Evolutionary conservation across 92 coral and sea anemone species (phyloP), one percentile per base, ranked within the genome.

Genomic region (Phymanthus crucifer): DNA sequence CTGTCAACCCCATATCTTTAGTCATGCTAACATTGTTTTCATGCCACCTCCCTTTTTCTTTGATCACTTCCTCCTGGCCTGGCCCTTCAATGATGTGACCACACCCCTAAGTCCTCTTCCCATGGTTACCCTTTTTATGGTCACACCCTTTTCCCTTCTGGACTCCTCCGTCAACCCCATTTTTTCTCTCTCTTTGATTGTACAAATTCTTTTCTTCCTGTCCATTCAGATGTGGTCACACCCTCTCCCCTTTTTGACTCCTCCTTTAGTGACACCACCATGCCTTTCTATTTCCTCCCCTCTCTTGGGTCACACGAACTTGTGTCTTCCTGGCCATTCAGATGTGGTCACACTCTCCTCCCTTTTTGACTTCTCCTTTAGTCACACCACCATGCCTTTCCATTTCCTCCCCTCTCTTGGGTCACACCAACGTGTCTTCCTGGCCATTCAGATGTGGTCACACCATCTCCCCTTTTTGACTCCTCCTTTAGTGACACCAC

Each of bases 211-310:
- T n/a, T n/a, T n/a, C n/a, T n/a, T n/a, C n/a, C n/a, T n/a, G n/a
- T n/a, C n/a, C n/a, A n/a, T n/a, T n/a, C n/a, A n/a, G n/a, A n/a
- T 52, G 24, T 52, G 64, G 64, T 18, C 64, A 52, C 64, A 52
- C 64, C 26, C 27, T 52, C 64, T 2, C 47, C 47, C 10, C 47
- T 6, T 43, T 16, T 43, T 1, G 10, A 43, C 47, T 1, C 68
- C 68, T 3, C 26, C 67, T 58, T 3, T 58, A 13, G 33, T 6
- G 13, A 58, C 67, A 58, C 67, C 67, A 2, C 26, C 29, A n/a
- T 31, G 29, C 65, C 31, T 56, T 23, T 18, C 65, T 56, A 18
- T 31, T n/a, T n/a, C n/a, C n/a, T n/a, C 33, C 67, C 31, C 67
- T 58, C 26, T 14, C 12, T 56, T 31, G 17, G 33, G 67, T 1